A percentile compares a stretch with the other conserved stretches of the same genome.
Conservation (phyloP, 1,140 invertebrate species). For the Drosophila orosa region DNA sequence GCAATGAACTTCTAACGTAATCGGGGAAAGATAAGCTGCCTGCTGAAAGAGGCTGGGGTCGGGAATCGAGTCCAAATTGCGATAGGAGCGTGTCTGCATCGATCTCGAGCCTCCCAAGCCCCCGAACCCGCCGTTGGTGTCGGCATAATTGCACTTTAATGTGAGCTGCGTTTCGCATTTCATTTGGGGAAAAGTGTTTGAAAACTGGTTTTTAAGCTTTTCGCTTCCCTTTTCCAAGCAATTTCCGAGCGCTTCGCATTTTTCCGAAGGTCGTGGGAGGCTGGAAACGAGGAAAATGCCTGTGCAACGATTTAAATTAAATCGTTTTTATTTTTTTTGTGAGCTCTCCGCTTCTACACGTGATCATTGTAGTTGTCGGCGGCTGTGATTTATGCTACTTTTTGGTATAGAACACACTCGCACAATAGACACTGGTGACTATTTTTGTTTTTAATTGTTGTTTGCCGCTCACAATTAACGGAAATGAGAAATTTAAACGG, state of each 20-base stretch:
- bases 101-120: not conserved
- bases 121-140: not conserved
- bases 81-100: constrained; percentile 41
- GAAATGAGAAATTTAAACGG: constrained; percentile 70
- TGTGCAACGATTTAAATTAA: constrained; percentile 39
- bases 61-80: constrained; percentile 14
- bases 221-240: constrained; percentile 49
- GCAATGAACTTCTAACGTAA: constrained; percentile 41
- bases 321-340: constrained; percentile 41
- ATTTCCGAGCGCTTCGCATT: constrained; percentile 57
- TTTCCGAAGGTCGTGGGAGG: constrained; percentile 61
- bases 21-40: constrained; percentile 22
- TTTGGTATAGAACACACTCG: constrained; percentile 14
- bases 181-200: constrained; percentile 18
- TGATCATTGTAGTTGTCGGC: constrained; percentile 46
- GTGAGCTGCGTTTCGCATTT: constrained; percentile 15
- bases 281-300: constrained; percentile 22
- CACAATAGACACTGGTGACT: constrained; percentile 6
- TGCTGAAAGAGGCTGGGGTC: constrained; percentile 36
- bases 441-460: constrained; percentile 50
- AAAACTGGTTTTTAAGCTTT: constrained; percentile 22
- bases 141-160: constrained; percentile 34
- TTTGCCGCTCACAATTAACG: constrained; percentile 63
- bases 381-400: constrained; percentile 61
- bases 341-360: constrained; percentile 45